Evolutionary conservation across 2,888 invertebrate species (phyloP).

Genomic region (Plagiodera versicolora): DNA sequence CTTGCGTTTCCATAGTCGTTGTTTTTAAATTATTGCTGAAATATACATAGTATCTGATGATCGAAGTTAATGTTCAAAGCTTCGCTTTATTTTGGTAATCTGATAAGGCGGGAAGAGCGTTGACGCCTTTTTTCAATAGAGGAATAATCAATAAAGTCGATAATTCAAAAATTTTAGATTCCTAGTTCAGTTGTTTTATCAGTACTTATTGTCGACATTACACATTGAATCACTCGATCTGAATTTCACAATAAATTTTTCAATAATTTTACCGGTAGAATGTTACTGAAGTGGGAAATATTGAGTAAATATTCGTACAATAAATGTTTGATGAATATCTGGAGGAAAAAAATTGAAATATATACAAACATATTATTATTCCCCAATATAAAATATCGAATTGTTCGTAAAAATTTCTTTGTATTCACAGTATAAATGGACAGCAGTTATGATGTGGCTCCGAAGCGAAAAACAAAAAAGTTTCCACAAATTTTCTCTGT

Average conservation of each 20-base stretch:
- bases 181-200: not conserved
- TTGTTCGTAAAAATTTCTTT: not conserved
- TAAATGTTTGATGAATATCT: too few species aligned
- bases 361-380: too few species aligned
- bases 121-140: conserved; percentile 44
- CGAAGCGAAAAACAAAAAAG: conserved; percentile 67
- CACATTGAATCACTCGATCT: conserved; percentile 24
- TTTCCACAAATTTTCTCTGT: conserved; percentile 51
- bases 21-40: too few species aligned
- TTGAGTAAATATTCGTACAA: too few species aligned
- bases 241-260: too few species aligned
- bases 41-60: too few species aligned
- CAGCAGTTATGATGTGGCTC: conserved; percentile 62
- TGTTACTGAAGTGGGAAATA: too few species aligned
- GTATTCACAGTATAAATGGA: conserved; percentile 40
- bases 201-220: too few species aligned
- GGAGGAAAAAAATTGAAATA: too few species aligned
- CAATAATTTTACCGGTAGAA: too few species aligned
- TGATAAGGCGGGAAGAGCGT: conserved; percentile 49
- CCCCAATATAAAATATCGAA: too few species aligned
- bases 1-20: not conserved
- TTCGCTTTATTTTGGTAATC: conserved; percentile 39
- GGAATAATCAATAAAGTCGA: conserved; percentile 33
- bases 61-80: not conserved
- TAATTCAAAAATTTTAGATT: too few species aligned